phyloP scores from a whole-genome alignment of 1,140 invertebrate genomes.

The Dinothrombium tinctorium region DNA sequence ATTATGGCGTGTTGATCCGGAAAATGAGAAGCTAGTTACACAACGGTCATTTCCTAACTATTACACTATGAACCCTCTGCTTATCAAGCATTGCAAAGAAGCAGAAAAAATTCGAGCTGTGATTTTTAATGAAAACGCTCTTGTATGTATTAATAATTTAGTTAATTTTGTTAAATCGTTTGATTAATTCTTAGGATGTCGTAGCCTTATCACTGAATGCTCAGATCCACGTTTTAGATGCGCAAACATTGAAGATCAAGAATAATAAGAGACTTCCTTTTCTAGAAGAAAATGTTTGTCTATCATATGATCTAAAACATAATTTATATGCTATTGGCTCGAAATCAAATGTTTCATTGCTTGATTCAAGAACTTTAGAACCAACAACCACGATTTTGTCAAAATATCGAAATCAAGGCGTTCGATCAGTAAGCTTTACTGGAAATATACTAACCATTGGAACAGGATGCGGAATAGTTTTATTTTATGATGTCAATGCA shows the following conservation, averaged over 20 bases:
- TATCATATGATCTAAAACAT: slow-evolving; percentile 49
- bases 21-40: slow-evolving; percentile 13
- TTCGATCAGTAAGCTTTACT: slow-evolving; percentile 70
- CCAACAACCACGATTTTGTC: slow-evolving; percentile 33
- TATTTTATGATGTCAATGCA: slow-evolving; percentile 78
- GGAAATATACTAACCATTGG: slow-evolving; percentile 72
- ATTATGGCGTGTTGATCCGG: slow-evolving; percentile 25
- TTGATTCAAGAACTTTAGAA: slow-evolving; percentile 66
- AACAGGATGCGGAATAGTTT: slow-evolving; percentile 63
- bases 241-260: slow-evolving; percentile 55
- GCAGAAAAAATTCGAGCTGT: slow-evolving; percentile 56
- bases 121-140: slow-evolving; percentile 43
- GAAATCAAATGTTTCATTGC: slow-evolving; percentile 63
- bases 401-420: slow-evolving; percentile 24
- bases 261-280: slow-evolving; percentile 61
- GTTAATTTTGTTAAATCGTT: slow-evolving; percentile 12
- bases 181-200: slow-evolving; percentile 9
- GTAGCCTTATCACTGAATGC: slow-evolving; percentile 61
- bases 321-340: slow-evolving; percentile 76
- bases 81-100: slow-evolving; percentile 43
- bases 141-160: background rate
- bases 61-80: slow-evolving; percentile 19
- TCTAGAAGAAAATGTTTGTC: slow-evolving; percentile 73
- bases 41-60: background rate
- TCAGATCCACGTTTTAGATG: slow-evolving; percentile 68